Conservation (phyloP, 2,113 vertebrate genomes). For the Melospiza georgiana region DNA sequence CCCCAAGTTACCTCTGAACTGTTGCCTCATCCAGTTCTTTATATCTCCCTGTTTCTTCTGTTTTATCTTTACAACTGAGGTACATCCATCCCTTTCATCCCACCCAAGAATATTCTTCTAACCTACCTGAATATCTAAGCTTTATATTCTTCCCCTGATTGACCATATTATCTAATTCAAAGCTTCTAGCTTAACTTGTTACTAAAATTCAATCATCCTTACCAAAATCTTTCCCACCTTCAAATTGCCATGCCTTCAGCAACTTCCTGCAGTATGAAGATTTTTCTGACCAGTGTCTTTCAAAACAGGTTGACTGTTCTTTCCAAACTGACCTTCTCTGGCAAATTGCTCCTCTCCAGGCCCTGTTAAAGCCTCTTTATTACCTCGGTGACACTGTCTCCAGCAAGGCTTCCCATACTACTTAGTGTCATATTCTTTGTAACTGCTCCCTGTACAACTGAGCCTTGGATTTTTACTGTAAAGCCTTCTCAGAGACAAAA, state of each 20-base stretch:
- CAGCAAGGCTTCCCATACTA: background rate
- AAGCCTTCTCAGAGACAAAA: background rate
- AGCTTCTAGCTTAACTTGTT: background rate
- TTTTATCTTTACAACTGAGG: background rate
- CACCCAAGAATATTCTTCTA: background rate
- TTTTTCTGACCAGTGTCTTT: background rate
- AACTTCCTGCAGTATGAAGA: background rate
- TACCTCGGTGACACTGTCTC: background rate
- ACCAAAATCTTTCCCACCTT: background rate
- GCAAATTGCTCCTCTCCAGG: background rate
- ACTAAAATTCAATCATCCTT: background rate
- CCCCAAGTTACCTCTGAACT: background rate
- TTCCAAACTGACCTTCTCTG: background rate
- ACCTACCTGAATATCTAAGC: background rate
- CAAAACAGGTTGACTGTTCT: background rate
- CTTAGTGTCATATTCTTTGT: background rate
- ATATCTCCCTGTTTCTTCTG: background rate
- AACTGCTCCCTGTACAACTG: rapidly evolving
- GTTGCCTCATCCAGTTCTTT: background rate
- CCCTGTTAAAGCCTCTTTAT: background rate
- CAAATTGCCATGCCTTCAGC: background rate
- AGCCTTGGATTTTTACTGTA: rapidly evolving
- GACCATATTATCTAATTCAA: background rate
- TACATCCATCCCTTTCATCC: background rate
- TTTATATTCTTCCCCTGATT: background rate